Evolutionary conservation across 2,113 vertebrate genomes (phyloP).

Genomic region (Tragelaphus strepsiceros): DNA sequence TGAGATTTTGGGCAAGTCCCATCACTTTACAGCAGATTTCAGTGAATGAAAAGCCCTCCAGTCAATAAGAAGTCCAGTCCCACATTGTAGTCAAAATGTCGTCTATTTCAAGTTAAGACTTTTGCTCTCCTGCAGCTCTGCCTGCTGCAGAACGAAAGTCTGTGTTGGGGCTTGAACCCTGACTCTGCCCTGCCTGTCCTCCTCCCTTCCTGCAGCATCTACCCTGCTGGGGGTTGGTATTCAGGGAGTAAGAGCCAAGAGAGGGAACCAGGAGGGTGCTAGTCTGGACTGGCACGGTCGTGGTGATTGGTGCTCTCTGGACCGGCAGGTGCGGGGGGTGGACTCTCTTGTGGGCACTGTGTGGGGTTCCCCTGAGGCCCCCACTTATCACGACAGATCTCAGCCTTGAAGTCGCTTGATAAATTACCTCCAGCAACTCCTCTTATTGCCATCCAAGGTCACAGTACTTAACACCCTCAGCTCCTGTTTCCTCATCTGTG

Average conservation of each 20-base stretch:
- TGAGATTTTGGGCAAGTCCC: background rate
- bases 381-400: background rate
- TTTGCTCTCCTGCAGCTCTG: background rate
- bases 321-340: background rate
- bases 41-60: background rate
- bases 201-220: background rate
- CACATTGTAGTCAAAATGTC: background rate
- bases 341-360: background rate
- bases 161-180: background rate
- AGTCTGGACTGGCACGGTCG: background rate
- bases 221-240: background rate
- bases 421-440: background rate
- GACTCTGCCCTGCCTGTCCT: background rate
- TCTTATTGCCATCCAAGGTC: background rate
- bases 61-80: background rate
- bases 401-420: background rate
- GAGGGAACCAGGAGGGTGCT: background rate
- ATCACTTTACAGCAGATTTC: background rate
- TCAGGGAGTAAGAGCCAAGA: background rate
- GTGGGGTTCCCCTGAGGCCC: background rate
- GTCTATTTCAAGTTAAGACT: background rate
- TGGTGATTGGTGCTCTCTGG: background rate
- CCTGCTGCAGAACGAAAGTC: background rate
- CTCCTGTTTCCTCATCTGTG: background rate
- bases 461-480: background rate